Base-by-base conservation (phyloP, 2,888 invertebrate species). In the Coelogynopora nodosa region DNA sequence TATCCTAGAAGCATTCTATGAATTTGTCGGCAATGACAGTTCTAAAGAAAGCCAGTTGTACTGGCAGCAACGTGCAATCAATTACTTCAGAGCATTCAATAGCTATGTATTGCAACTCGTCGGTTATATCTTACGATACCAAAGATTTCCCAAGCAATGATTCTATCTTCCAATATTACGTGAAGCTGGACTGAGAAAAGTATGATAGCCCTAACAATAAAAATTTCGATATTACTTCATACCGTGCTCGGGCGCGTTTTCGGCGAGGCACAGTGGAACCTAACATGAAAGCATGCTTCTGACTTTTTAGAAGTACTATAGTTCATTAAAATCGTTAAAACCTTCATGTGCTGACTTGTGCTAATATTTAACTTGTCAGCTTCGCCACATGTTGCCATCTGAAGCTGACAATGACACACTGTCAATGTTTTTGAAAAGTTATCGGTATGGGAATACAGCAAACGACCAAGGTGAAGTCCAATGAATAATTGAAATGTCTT, bases 21-120 rank as follows among this genome's bases (percentile, higher is more conserved):
- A 18, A 49, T 49, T 49, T 49, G 49, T 49, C 27, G 74, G 23
- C 74, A 74, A 74, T n/a, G 5, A 74, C 74, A 74, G 74, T 74
- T 26, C 74, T 74, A 74, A 49, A 74, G 74, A 74, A 74, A 74
- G 74, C 74, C 74, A 74, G 74, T 74, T 74, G 74, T 74, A 74
- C 74, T 74, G 74, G 74, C 74, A 74, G 74, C 74, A 74, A 74
- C 74, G 18, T 23, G 74, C 74, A 74, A 74, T 74, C 74, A 74
- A 74, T 74, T n/a, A n/a, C 23, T 23, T 74, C 74, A 74, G 27
- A 74, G 74, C 23, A 74, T 74, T 74, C 74, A 74, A 26, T 74
- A 49, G 18, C 49, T 74, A 74, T 74, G 5, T n/a, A 74, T 74
- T 74, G 18, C 74, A 74, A 74, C 74, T 74, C 18, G 74, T 74